Conservation (phyloP, 2,113 vertebrate genomes). For the Rallus limicola region DNA sequence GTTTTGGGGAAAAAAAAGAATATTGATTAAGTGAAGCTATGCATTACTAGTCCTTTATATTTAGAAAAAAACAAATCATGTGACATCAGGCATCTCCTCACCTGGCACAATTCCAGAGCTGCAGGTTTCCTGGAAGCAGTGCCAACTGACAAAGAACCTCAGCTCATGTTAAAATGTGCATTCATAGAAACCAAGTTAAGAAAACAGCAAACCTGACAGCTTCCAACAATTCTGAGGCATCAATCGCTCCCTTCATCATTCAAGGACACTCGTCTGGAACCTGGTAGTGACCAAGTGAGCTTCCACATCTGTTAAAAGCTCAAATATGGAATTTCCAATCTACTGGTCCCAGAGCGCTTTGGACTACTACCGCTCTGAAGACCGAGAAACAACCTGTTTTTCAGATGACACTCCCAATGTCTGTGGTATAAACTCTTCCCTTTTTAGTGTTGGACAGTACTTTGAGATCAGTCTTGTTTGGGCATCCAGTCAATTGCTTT, state of each 20-base stretch:
- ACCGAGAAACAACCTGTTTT: neutral
- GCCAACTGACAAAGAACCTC: neutral
- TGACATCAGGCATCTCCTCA: neutral
- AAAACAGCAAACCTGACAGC: neutral
- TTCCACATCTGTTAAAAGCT: neutral
- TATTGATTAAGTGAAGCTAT: neutral
- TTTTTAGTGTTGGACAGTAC: neutral
- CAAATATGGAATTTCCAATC: neutral
- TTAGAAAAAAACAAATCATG: neutral
- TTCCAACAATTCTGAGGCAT: neutral
- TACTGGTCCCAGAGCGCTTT: neutral
- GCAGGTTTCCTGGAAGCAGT: neutral
- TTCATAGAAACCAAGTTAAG: neutral
- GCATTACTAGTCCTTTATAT: neutral
- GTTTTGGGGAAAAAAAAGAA: neutral
- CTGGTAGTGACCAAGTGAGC: neutral
- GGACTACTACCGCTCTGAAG: neutral
- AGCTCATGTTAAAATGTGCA: neutral
- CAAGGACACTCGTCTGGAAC: neutral
- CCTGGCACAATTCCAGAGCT: neutral
- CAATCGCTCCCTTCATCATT: fast-evolving
- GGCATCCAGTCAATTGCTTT: neutral
- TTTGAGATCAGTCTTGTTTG: neutral
- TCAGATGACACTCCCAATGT: neutral
- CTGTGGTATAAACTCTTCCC: neutral